These are phyloP conservation scores for Brachionus asplanchnoidis DNA, from an alignment of 1,140 invertebrate genomes.

Conservation along the genomic window DNA sequence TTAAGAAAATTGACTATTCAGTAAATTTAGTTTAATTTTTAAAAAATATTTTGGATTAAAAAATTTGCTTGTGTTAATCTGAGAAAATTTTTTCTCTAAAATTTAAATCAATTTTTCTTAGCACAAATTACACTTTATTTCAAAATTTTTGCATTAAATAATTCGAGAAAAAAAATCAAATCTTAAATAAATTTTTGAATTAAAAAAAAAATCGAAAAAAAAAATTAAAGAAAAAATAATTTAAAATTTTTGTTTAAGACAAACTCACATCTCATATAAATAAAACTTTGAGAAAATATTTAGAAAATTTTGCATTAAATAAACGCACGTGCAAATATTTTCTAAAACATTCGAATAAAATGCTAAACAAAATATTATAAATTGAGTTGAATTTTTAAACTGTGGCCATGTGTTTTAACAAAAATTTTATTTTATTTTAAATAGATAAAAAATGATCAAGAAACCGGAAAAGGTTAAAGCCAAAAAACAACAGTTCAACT, in stretches of 20 bases:
- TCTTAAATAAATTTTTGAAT: no score
- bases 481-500: constrained; percentile 2
- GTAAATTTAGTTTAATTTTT: no score
- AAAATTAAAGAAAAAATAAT: neutral
- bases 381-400: neutral
- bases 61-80: no score
- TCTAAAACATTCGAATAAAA: neutral
- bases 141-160: no score
- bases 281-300: neutral
- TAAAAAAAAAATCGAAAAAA: neutral
- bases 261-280: neutral
- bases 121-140: no score
- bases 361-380: neutral
- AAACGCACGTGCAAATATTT: neutral
- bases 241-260: neutral
- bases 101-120: no score
- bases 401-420: neutral
- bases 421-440: neutral
- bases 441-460: constrained; percentile 18
- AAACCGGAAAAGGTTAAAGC: constrained; percentile 23
- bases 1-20: no score
- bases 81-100: no score
- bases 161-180: no score
- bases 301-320: neutral
- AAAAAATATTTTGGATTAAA: no score